phyloP scores from a whole-genome alignment of 2,797 vertebrate species.

The Sardinella longiceps region DNA sequence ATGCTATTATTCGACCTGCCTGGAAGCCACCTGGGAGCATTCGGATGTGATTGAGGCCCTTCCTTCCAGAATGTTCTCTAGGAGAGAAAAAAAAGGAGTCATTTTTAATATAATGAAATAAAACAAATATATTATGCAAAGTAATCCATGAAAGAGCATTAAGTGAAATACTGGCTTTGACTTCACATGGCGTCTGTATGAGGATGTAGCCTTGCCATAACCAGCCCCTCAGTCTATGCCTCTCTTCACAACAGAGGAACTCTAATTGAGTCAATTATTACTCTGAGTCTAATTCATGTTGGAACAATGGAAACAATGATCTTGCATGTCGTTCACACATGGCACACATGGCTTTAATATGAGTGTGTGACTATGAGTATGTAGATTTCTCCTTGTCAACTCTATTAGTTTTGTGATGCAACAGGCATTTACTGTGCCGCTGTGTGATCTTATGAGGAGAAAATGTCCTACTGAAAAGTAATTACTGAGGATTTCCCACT shows the following conservation, averaged over 20 bases:
- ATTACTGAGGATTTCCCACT: too few relatives aligned
- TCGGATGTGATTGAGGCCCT: conserved; percentile 22
- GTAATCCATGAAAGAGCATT: background rate
- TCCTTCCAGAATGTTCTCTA: background rate
- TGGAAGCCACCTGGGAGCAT: conserved; percentile 77
- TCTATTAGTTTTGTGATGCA: too few relatives aligned
- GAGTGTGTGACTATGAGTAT: too few relatives aligned
- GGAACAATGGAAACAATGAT: too few relatives aligned
- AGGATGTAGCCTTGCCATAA: too few relatives aligned
- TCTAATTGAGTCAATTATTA: too few relatives aligned
- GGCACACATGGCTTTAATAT: too few relatives aligned
- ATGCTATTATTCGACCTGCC: conserved; percentile 47
- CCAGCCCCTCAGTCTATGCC: too few relatives aligned
- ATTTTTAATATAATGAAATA: background rate
- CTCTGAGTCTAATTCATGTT: too few relatives aligned
- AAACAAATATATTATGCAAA: background rate
- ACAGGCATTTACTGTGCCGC: background rate
- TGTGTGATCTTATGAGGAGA: background rate
- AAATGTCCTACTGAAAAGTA: background rate
- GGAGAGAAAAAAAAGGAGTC: background rate
- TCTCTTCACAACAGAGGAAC: too few relatives aligned
- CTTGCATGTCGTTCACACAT: too few relatives aligned
- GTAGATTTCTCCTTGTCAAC: too few relatives aligned
- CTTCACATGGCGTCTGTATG: background rate
- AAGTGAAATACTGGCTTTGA: background rate